Conservation (phyloP, 2,113 vertebrate genomes). For the Galbula dea region DNA sequence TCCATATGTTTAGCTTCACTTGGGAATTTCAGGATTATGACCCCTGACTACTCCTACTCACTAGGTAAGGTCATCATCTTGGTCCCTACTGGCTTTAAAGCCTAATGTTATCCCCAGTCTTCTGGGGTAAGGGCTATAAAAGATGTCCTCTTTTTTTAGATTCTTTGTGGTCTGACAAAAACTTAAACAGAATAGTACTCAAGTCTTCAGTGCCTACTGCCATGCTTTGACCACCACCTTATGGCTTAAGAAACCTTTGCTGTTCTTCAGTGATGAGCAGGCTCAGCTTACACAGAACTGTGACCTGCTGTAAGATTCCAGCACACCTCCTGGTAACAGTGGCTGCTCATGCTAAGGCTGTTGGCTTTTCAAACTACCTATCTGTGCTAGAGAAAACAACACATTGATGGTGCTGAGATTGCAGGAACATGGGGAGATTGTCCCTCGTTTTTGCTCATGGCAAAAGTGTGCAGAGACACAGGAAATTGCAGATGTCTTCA, state of each 20-base stretch:
- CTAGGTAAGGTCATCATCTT: background rate
- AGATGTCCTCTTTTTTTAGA: background rate
- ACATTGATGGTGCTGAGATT: background rate
- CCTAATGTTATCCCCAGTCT: background rate
- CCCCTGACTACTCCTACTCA: background rate
- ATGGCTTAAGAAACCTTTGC: background rate
- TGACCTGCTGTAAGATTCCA: background rate
- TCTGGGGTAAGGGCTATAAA: background rate
- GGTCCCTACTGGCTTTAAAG: background rate
- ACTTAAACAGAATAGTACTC: background rate
- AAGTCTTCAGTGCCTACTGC: background rate
- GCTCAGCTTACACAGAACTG: background rate
- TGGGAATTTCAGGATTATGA: background rate
- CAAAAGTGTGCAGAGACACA: background rate
- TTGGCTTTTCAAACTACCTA: background rate
- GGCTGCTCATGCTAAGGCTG: background rate
- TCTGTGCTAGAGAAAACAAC: background rate
- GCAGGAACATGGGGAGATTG: background rate
- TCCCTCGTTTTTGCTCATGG: background rate
- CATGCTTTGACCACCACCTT: background rate
- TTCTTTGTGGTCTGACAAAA: background rate
- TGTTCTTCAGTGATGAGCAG: background rate
- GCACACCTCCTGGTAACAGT: background rate
- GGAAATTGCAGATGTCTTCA: background rate
- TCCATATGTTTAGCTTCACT: background rate